A percentile compares a stretch with the other conserved stretches of the same genome.
Evolutionary conservation across 2,113 vertebrate genomes (phyloP).

Genomic region (Vanacampus margaritifer): DNA sequence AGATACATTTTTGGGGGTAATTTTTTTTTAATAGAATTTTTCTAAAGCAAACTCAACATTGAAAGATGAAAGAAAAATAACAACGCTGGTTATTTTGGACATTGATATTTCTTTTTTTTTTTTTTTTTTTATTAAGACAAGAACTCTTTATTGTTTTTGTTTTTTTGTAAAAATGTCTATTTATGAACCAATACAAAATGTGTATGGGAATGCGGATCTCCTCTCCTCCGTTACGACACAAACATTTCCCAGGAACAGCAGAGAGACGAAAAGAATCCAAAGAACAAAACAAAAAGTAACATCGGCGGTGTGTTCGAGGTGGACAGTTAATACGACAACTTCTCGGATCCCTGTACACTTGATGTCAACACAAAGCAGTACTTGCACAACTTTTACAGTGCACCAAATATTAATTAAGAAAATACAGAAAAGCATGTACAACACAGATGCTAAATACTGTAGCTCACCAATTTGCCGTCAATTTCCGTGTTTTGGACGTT

Average conservation of each 20-base stretch:
- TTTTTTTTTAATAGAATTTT: too few species aligned
- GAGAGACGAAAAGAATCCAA: slow-evolving; percentile 71
- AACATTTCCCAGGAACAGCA: slow-evolving; percentile 81
- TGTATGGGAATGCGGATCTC: slow-evolving; percentile 80
- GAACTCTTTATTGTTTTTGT: slow-evolving; percentile 75
- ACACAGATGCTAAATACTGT: slow-evolving; percentile 65
- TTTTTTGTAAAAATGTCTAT: slow-evolving; percentile 82
- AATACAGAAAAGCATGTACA: slow-evolving; percentile 75
- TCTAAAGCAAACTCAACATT: too few species aligned
- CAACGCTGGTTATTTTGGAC: slow-evolving; percentile 70
- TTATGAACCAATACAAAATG: slow-evolving; percentile 85
- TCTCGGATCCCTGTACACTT: slow-evolving; percentile 59
- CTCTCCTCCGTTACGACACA: slow-evolving; percentile 77
- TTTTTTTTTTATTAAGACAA: slow-evolving; percentile 79
- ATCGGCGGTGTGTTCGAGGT: slow-evolving; percentile 51
- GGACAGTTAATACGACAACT: slow-evolving; percentile 64
- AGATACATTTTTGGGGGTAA: too few species aligned
- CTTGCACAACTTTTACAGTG: slow-evolving; percentile 75
- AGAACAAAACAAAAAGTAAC: slow-evolving; percentile 60
- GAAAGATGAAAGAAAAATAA: slow-evolving; percentile 24
- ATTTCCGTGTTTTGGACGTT: slow-evolving; percentile 32
- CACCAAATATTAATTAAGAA: slow-evolving; percentile 72
- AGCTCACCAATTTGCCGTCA: slow-evolving; percentile 50
- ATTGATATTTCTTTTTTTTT: slow-evolving; percentile 80
- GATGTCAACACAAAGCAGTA: slow-evolving; percentile 75